These are phyloP conservation scores for Andrena fulva DNA, from an alignment of 2,888 invertebrate genomes.

Conservation along the genomic window DNA sequence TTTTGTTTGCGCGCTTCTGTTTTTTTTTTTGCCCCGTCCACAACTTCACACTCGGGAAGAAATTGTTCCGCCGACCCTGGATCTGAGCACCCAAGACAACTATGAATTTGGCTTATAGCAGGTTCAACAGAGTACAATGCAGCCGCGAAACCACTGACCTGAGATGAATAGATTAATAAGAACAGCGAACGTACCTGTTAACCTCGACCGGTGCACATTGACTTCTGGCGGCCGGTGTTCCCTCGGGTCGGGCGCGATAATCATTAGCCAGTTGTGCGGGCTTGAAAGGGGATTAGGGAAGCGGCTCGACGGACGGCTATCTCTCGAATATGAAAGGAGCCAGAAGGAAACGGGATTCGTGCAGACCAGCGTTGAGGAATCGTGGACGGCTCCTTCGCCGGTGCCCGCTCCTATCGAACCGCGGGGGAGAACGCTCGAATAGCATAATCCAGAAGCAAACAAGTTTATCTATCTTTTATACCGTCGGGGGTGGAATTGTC, in stretches of 20 bases:
- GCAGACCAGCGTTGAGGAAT: slow-evolving; percentile 36
- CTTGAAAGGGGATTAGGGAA: slow-evolving; percentile 28
- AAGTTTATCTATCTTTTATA: background rate
- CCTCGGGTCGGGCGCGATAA: slow-evolving; percentile 28
- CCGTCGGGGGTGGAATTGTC: background rate
- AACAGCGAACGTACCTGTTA: slow-evolving; percentile 20
- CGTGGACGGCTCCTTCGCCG: slow-evolving; percentile 20
- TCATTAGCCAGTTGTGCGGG: slow-evolving; percentile 57
- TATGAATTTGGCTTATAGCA: background rate
- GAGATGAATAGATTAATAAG: slow-evolving; percentile 4
- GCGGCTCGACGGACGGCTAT: slow-evolving; percentile 12
- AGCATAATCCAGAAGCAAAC: slow-evolving; percentile 24
- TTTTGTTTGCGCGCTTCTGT: too few relatives aligned
- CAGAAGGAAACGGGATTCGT: slow-evolving; percentile 18
- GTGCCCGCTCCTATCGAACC: slow-evolving; percentile 19
- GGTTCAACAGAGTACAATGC: background rate
- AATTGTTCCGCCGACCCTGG: too few relatives aligned
- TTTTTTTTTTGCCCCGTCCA: too few relatives aligned
- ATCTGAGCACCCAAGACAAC: too few relatives aligned
- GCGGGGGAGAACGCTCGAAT: slow-evolving; percentile 15
- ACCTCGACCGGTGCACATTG: slow-evolving; percentile 3
- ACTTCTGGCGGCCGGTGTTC: background rate
- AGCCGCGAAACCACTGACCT: background rate
- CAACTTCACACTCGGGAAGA: too few relatives aligned
- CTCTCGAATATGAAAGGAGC: background rate